A percentile compares a stretch with the other conserved stretches of the same genome.
These are phyloP conservation scores for Brachionus rotundiformis DNA, from an alignment of 1,140 invertebrate species.

Conservation along the genomic window DNA sequence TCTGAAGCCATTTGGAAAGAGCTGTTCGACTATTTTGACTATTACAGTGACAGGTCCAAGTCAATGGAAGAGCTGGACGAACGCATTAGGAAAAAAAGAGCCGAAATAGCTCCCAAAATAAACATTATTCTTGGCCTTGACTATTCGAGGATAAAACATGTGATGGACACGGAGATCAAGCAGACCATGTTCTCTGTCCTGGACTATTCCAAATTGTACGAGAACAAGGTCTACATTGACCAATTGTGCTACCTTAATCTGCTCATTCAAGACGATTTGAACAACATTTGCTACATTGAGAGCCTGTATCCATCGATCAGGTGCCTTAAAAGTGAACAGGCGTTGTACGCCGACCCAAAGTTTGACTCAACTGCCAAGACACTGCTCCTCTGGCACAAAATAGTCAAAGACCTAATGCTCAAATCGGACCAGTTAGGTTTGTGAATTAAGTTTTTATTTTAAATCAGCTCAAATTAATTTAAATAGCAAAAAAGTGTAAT, in stretches of 20 bases:
- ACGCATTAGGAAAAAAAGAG: neutral
- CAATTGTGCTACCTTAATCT: conserved; percentile 6
- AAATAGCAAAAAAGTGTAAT: too few species aligned
- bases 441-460: too few species aligned
- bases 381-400: conserved; percentile 34
- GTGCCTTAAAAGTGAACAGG: neutral
- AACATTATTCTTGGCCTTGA: neutral
- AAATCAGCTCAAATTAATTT: too few species aligned
- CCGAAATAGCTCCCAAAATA: conserved; percentile 22
- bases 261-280: conserved; percentile 22
- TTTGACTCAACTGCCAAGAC: conserved; percentile 43
- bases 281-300: conserved; percentile 28
- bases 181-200: neutral
- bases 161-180: neutral
- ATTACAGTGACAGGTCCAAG: neutral
- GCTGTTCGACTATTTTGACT: conserved; percentile 44
- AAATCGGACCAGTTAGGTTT: conserved; percentile 41
- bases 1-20: conserved; percentile 26
- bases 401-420: conserved; percentile 25
- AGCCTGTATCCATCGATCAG: conserved; percentile 40
- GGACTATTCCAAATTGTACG: conserved; percentile 32
- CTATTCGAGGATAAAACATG: neutral
- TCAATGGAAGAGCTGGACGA: conserved; percentile 18
- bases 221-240: conserved; percentile 35
- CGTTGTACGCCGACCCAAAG: neutral